Base-by-base conservation (phyloP, 2,113 vertebrate genomes). In the Muscicapa adusta region DNA sequence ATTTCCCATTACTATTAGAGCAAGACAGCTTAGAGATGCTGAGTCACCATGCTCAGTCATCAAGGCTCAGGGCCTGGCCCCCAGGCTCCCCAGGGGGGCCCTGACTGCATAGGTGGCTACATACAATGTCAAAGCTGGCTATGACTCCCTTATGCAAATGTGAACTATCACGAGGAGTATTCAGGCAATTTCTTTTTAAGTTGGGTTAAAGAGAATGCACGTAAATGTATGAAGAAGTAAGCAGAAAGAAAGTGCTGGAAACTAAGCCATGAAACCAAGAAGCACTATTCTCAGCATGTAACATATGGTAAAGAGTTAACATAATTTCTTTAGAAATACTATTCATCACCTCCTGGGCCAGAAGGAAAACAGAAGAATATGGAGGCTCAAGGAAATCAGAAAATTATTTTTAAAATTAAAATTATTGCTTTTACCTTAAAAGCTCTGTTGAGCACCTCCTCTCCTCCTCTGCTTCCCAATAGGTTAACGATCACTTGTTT, bases 401-500 rank as follows among this genome's bases (percentile, higher is more conserved):
- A 8, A 33, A 51, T 51, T 51, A 51, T 29, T 51, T 51, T 79
- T 66, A 47, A 71, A 47, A 82, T 31, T 14, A 28, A 81, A 79
- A 76, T 53, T 13, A 47, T 47, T 94, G 18, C 11, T 68, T 95
- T 96, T 98, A 98, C 98, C 98, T 98, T 98, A 95, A 98, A 98
- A 93, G 98, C 98, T 74, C 98, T 97, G 96, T 98, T 98, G 89
- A 98, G 98, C 29, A 98, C 97, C 53, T 98, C 98, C 67, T 98
- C 98, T 40, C 98, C 98, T 48, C 98, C 98, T 96, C 98, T 97
- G 95, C 96, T 98, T 56, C 98, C 96, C 94, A 98, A 96, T 9
- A 98, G 97, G 95, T 98, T 98, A 93, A 98, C 97, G 2, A 98
- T 98, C 95, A 98, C 98, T 97, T 98, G 98, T 62, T 98, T 97